Base-by-base conservation (phyloP, 2,113 vertebrate species). In the Paedocypris sp. region DNA sequence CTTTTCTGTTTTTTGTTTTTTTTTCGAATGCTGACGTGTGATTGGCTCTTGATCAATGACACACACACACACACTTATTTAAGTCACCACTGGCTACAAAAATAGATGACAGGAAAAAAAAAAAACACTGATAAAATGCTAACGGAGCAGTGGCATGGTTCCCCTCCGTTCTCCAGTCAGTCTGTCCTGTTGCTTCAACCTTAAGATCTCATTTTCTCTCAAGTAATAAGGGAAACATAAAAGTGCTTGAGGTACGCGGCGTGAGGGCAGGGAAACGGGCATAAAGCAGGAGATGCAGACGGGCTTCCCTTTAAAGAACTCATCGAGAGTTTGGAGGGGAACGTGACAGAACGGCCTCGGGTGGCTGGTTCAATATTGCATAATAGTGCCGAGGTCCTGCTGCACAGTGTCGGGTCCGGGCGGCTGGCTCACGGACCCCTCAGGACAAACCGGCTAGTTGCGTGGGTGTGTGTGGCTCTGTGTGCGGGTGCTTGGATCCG, bases 281-380 rank as follows among this genome's bases (percentile, higher is more conserved):
- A 48, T 1, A 66, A 66, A 58, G 13, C 41, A 5, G 39, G 20
- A 20, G 25, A 63, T 5, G 28, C 5, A 45, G 36, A 38, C 7
- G 4, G 12, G 5, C 13, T 60, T 66, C 68, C 62, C 58, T 51
- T 57, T 51, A n/a, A n/a, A n/a, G n/a, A n/a, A n/a, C n/a, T 25
- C 50, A 54, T 66, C 46, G 43, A 23, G 19, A 57, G 49, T 66
- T 60, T 74, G 57, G 11, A 79, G 76, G 85, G 73, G 78, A 82
- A 41, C 6, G 11, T 48, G 72, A 45, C 18, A 75, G 74, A 82
- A 81, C 77, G 79, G 67, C 79, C 78, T 71, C 61, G 67, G 88
- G 91, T 92, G 94, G 92, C 93, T 97, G 92, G 92, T 92, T 95
- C 89, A 82, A 89, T 94, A 93, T 97, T 96, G 92, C 92, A 97